Base-by-base conservation (phyloP, 2,797 vertebrate genomes). In the Hippopotamyrus pictus region DNA sequence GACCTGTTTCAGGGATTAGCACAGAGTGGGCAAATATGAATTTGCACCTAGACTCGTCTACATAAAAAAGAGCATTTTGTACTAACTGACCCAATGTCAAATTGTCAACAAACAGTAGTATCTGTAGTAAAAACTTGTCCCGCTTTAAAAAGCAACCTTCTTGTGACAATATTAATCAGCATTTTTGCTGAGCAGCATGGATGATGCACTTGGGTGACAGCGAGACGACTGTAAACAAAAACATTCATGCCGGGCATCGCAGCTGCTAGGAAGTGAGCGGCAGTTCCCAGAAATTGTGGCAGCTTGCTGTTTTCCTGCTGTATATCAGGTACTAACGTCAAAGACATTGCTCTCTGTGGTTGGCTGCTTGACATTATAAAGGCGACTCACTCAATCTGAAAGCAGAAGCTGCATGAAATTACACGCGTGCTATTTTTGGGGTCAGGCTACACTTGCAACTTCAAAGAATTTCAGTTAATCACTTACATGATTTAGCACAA, bases 351-450 rank as follows among this genome's bases (percentile, higher is more conserved):
- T 88, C 86, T 88, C 86, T 88, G 86, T 88, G 86, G 86, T 88
- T 41, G 57, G 54, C 59, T 46, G 37, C 14, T 41, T 88, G 54
- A 53, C 44, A 65, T 88, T 69, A 88, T 44, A 87, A 87, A 87
- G 85, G 33, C 85, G 37, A 44, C 54, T 65, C 54, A 88, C 86
- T 88, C 86, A 88, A 62, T 88, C 57, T 88, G 86, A 88, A 88
- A 88, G 86, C 86, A 88, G 86, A 88, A 88, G 86, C 86, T 62
- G 86, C 8, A 4, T 88, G 86, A 88, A 88, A 65, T 88, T 44
- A 65, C 86, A 65, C 1, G 9, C 19, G 11, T 3, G 19, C 57
- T 88, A 88, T 88, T 88, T 88, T 88, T 88, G 57, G 86, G 25
- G 37, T 46, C 54, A 19, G 37, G 19, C 19, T 41, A 25, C 37